phyloP scores from a whole-genome alignment of 2,113 vertebrate species.

The Bubalus kerabau region DNA sequence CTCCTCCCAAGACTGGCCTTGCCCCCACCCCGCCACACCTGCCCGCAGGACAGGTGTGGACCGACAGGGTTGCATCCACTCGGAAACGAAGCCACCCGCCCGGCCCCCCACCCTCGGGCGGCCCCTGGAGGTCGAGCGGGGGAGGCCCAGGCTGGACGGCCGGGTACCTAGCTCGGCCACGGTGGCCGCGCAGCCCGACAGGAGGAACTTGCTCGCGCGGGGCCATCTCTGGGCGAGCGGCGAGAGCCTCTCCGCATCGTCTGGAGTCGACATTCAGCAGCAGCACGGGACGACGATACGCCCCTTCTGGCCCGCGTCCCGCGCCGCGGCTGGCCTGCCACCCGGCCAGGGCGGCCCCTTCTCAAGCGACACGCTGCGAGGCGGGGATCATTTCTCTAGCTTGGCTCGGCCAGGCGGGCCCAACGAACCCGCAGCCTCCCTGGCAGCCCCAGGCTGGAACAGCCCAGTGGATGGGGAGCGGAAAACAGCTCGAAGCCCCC shows the following conservation, averaged over 20 bases:
- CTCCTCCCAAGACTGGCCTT: not conserved
- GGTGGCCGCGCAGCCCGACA: slow-evolving; percentile 86
- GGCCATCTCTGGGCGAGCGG: slow-evolving; percentile 82
- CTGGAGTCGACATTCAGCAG: slow-evolving; percentile 74
- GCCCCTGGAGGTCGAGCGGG: not conserved
- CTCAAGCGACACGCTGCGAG: not conserved
- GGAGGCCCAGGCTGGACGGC: slow-evolving; percentile 14
- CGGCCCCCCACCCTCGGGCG: not conserved
- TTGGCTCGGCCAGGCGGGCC: not conserved
- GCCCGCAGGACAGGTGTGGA: not conserved
- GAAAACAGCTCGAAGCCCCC: not conserved
- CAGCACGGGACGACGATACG: slow-evolving; percentile 27
- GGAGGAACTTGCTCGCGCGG: slow-evolving; percentile 82
- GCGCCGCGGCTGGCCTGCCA: not conserved
- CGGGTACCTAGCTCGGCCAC: slow-evolving; percentile 88
- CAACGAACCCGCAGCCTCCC: not conserved
- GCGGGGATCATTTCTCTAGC: not conserved
- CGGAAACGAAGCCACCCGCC: not conserved
- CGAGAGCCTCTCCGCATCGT: slow-evolving; percentile 71
- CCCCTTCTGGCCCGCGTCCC: not conserved
- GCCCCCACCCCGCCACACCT: not conserved
- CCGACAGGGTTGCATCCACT: not conserved
- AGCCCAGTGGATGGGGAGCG: rapidly evolving
- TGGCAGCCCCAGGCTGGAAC: not conserved
- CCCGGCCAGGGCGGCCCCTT: not conserved